Percentiles rank a stretch among this genome's conserved stretches.
phyloP scores from a whole-genome alignment of 2,797 vertebrate genomes.

The Miichthys miiuy region DNA sequence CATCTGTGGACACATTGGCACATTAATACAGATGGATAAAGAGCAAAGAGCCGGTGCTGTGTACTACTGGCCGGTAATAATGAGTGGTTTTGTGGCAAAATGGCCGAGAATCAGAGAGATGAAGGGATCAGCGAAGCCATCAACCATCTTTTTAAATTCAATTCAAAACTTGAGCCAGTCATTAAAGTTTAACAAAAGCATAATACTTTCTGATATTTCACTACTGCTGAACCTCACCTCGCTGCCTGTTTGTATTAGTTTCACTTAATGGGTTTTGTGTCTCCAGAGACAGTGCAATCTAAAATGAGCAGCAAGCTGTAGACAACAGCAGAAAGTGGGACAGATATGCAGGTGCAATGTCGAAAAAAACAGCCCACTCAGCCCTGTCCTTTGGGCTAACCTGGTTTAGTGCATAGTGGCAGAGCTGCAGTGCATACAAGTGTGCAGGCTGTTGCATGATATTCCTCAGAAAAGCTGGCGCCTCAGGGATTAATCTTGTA shows the following conservation, averaged over 20 bases:
- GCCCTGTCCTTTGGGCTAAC: slow-evolving; percentile 45
- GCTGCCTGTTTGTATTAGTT: slow-evolving; percentile 70
- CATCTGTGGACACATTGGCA: slow-evolving; percentile 39
- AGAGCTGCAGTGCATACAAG: slow-evolving; percentile 35
- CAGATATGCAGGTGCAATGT: slow-evolving; percentile 69
- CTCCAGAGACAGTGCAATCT: slow-evolving; percentile 63
- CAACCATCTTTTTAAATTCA: slow-evolving; percentile 34
- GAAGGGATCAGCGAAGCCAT: slow-evolving; percentile 45
- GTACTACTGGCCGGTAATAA: slow-evolving; percentile 26
- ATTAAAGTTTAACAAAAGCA: slow-evolving; percentile 56
- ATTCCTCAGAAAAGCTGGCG: slow-evolving; percentile 9
- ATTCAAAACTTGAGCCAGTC: slow-evolving; percentile 42
- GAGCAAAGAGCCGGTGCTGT: slow-evolving; percentile 14
- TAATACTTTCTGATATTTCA: slow-evolving; percentile 37
- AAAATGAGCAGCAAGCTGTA: slow-evolving; percentile 62
- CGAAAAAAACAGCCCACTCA: slow-evolving; percentile 40
- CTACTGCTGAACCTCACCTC: slow-evolving; percentile 48
- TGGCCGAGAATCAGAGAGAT: slow-evolving; percentile 23
- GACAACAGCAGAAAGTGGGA: slow-evolving; percentile 63
- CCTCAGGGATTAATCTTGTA: slow-evolving; percentile 10
- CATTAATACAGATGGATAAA: slow-evolving; percentile 62
- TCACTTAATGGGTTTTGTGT: slow-evolving; percentile 62
- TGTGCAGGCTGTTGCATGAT: slow-evolving; percentile 48
- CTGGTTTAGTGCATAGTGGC: slow-evolving; percentile 46
- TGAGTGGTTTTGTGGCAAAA: slow-evolving; percentile 34